Conservation (phyloP, 2,797 vertebrate species). For the Cynopterus sphinx region DNA sequence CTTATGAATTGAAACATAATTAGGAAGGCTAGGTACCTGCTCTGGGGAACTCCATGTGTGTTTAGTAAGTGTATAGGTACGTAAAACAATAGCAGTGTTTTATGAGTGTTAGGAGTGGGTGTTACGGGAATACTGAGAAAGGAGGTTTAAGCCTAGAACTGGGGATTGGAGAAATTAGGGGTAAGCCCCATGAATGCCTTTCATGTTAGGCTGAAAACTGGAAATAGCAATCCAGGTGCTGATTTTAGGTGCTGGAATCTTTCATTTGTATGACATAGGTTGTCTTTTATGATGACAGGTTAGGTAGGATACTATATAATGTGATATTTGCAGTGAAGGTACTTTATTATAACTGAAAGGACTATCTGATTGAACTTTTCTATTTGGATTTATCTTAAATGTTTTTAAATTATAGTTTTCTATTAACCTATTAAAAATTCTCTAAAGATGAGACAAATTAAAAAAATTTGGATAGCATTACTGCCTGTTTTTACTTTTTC, state of each 20-base stretch:
- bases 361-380: not conserved
- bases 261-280: not conserved
- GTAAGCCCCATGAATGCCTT: not conserved
- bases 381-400: conserved; percentile 11
- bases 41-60: not conserved
- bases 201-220: not conserved
- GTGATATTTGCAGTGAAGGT: not conserved
- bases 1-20: not conserved
- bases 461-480: not conserved
- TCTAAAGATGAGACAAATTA: not conserved
- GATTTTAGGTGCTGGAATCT: not conserved
- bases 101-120: not conserved
- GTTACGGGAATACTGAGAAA: not conserved
- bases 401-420: not conserved
- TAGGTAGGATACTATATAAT: not conserved
- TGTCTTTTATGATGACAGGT: not conserved
- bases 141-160: not conserved
- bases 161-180: not conserved
- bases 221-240: not conserved
- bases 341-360: not conserved
- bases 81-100: not conserved
- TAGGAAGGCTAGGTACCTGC: not conserved
- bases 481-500: not conserved
- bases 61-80: not conserved
- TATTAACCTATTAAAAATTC: conserved; percentile 17